Evolutionary conservation across 2,888 invertebrate genomes (phyloP).

Genomic region (Stramonita haemastoma): DNA sequence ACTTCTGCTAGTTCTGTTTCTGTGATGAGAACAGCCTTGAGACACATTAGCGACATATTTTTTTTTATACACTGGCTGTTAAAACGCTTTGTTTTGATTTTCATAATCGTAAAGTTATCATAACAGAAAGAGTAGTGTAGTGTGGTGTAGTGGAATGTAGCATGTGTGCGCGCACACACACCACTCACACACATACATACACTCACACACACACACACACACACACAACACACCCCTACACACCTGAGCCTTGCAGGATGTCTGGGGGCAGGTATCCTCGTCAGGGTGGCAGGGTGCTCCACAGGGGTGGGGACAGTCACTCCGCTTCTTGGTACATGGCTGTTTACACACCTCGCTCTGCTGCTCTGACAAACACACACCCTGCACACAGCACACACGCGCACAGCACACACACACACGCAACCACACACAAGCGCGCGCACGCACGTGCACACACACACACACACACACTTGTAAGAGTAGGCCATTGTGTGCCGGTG

Average conservation of each 20-base stretch:
- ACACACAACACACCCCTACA: not conserved
- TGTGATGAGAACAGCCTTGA: too few relatives aligned
- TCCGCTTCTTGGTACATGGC: conserved; percentile 85
- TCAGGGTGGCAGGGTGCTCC: conserved; percentile 88
- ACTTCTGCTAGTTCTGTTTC: too few relatives aligned
- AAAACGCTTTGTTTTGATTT: too few relatives aligned
- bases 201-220: too few relatives aligned
- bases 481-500: too few relatives aligned
- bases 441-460: not conserved
- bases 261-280: conserved; percentile 82
- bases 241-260: conserved; percentile 84
- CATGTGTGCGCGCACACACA: too few relatives aligned
- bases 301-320: conserved; percentile 91
- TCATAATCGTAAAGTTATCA: too few relatives aligned
- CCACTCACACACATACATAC: too few relatives aligned
- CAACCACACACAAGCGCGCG: not conserved
- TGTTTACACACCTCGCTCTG: conserved; percentile 83
- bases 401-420: not conserved
- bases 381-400: conserved; percentile 36
- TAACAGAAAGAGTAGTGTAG: too few relatives aligned
- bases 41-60: too few relatives aligned
- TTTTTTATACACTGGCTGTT: too few relatives aligned
- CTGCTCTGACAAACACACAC: conserved; percentile 72
- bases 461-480: not conserved
- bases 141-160: too few relatives aligned